These are phyloP conservation scores for Brachyptera putata DNA, from an alignment of 2,888 invertebrate genomes.

Conservation along the genomic window DNA sequence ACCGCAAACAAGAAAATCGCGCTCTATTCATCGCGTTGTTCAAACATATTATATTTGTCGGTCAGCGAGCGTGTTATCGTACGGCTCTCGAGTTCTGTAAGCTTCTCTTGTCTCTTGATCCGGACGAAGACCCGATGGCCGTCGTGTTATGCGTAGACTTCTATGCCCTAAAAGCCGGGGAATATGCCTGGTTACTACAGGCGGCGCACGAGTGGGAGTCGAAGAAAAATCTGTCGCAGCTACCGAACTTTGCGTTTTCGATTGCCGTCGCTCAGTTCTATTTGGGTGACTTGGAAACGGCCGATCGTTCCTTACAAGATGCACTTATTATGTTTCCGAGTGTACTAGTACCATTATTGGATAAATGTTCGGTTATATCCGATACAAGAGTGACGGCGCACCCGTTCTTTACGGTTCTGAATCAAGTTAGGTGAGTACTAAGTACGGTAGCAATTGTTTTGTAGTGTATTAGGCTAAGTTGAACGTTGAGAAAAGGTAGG, in stretches of 20 bases:
- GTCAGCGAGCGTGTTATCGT: constrained; percentile 74
- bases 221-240: constrained; percentile 64
- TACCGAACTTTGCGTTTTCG: constrained; percentile 86
- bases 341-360: constrained; percentile 64
- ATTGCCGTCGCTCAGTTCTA: constrained; percentile 69
- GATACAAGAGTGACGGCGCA: constrained; percentile 59
- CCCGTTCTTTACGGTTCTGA: constrained; percentile 47
- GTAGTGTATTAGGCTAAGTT: too few relatives aligned
- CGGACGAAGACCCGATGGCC: constrained; percentile 71
- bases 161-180: constrained; percentile 57
- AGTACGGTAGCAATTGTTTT: too few relatives aligned
- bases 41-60: constrained; percentile 72
- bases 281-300: constrained; percentile 42
- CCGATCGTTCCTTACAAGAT: constrained; percentile 66
- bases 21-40: constrained; percentile 76
- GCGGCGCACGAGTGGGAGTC: constrained; percentile 52
- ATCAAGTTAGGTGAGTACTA: constrained; percentile 46
- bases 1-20: constrained; percentile 75
- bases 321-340: constrained; percentile 80
- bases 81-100: constrained; percentile 87
- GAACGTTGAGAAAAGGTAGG: too few relatives aligned
- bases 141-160: constrained; percentile 74
- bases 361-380: constrained; percentile 69
- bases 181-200: constrained; percentile 56
- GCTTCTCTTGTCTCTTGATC: constrained; percentile 71